Evolutionary conservation across 2,888 invertebrate species (phyloP).

Genomic region (Apodemia duryi): DNA sequence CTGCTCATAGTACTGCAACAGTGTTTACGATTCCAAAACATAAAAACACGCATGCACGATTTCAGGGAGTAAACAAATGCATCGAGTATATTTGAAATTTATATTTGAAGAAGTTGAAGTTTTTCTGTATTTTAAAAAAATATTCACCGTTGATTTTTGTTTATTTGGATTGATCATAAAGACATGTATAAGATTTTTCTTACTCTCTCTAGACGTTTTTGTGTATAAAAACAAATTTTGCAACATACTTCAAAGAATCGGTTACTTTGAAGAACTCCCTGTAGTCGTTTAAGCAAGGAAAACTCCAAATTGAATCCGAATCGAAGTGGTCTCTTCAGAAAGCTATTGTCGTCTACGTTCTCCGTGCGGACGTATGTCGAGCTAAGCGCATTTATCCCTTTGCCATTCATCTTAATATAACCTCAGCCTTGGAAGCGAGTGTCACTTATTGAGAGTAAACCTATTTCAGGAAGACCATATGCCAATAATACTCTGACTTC

Average conservation of each 20-base stretch:
- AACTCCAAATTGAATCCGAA: slow-evolving; percentile 23
- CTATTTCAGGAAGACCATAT: background rate
- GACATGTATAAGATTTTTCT: no score
- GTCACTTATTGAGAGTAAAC: background rate
- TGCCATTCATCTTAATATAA: background rate
- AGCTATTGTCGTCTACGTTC: slow-evolving; percentile 15
- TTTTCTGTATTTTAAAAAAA: no score
- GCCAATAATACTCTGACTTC: no score
- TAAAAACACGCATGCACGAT: no score
- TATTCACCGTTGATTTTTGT: no score
- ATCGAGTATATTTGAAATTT: no score
- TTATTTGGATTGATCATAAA: no score
- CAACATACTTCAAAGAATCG: background rate
- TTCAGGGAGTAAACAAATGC: no score
- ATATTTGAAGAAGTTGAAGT: no score
- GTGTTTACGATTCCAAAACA: no score
- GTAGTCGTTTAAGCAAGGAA: slow-evolving; percentile 21
- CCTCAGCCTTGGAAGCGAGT: background rate
- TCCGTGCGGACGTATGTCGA: slow-evolving; percentile 17
- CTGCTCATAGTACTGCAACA: no score
- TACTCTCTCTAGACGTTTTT: background rate
- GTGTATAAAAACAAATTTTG: background rate
- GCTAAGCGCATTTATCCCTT: background rate
- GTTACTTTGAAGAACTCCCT: slow-evolving; percentile 17
- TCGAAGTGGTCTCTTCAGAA: slow-evolving; percentile 21